Evolutionary conservation across 2,888 invertebrate genomes (phyloP).

Genomic region (Cheilosia impressa): DNA sequence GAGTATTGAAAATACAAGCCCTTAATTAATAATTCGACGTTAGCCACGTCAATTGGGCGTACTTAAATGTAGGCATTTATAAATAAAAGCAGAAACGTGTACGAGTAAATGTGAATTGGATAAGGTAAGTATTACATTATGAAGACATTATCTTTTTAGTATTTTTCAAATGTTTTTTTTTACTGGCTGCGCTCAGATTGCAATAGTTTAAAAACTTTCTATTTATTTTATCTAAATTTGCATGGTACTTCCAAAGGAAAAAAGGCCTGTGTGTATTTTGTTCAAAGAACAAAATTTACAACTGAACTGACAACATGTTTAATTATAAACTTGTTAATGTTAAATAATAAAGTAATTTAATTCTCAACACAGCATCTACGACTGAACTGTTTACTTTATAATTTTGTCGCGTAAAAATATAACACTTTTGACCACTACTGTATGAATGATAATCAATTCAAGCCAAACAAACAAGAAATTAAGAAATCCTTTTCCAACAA

Average conservation of each 20-base stretch:
- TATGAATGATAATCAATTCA: slow-evolving; percentile 9
- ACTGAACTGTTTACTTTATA: slow-evolving; percentile 26
- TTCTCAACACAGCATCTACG: neutral
- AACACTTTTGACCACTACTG: slow-evolving; percentile 34
- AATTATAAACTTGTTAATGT: neutral
- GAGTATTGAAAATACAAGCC: neutral
- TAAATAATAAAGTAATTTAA: neutral
- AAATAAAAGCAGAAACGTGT: no score
- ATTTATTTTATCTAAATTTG: no score
- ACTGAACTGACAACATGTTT: neutral
- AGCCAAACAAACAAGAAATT: slow-evolving; percentile 58
- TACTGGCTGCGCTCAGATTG: no score
- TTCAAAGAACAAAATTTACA: neutral
- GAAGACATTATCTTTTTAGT: no score
- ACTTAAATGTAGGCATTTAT: no score
- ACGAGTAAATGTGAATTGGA: no score
- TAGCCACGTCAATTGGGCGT: no score
- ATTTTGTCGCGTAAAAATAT: neutral
- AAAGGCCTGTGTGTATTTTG: no score
- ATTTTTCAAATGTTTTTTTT: no score
- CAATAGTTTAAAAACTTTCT: no score
- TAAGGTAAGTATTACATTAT: no score
- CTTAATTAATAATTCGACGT: neutral
- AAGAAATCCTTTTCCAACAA: slow-evolving; percentile 41
- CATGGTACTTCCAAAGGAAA: no score